Evolutionary conservation across 1,140 invertebrate genomes (phyloP).

Genomic region (Manduca sexta): DNA sequence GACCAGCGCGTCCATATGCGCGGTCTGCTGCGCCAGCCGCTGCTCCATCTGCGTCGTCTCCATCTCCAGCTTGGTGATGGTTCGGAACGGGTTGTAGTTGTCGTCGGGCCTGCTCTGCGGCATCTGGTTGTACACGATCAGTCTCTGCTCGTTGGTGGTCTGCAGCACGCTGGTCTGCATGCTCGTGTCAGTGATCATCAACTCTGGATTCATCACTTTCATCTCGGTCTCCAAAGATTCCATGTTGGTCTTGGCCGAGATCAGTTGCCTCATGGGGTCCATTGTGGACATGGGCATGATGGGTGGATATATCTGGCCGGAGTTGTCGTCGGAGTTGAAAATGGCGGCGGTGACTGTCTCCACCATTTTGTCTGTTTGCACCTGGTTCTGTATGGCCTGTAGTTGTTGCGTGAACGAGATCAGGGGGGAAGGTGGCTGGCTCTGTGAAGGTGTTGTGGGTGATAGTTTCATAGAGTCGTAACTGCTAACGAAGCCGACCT

Average conservation of each 20-base stretch:
- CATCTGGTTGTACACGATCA: constrained; percentile 50
- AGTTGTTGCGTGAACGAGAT: constrained; percentile 61
- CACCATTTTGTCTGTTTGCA: constrained; percentile 70
- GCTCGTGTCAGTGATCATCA: constrained; percentile 41
- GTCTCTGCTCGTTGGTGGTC: constrained; percentile 29
- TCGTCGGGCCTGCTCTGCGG: constrained; percentile 26
- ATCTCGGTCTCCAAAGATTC: constrained; percentile 39
- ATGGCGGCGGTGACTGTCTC: constrained; percentile 69
- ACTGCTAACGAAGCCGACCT: constrained; percentile 68
- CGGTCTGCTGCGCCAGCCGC: constrained; percentile 66
- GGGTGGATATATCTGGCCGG: constrained; percentile 42
- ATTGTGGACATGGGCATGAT: constrained; percentile 43
- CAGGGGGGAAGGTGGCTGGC: constrained; percentile 41
- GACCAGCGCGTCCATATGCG: constrained; percentile 66
- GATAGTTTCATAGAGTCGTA: constrained; percentile 61
- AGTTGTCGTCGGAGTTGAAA: constrained; percentile 59
- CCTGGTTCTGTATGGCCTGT: constrained; percentile 66
- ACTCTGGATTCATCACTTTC: constrained; percentile 45
- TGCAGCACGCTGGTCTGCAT: constrained; percentile 35
- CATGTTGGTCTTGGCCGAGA: constrained; percentile 37
- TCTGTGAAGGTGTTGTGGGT: constrained; percentile 37
- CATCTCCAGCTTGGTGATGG: constrained; percentile 58
- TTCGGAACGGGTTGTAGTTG: constrained; percentile 47
- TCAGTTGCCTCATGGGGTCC: constrained; percentile 49
- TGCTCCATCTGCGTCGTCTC: constrained; percentile 54